Evolutionary conservation across 2,797 vertebrate species (phyloP), one percentile per base, ranked within the genome.

Genomic region (Xenentodon cancila): DNA sequence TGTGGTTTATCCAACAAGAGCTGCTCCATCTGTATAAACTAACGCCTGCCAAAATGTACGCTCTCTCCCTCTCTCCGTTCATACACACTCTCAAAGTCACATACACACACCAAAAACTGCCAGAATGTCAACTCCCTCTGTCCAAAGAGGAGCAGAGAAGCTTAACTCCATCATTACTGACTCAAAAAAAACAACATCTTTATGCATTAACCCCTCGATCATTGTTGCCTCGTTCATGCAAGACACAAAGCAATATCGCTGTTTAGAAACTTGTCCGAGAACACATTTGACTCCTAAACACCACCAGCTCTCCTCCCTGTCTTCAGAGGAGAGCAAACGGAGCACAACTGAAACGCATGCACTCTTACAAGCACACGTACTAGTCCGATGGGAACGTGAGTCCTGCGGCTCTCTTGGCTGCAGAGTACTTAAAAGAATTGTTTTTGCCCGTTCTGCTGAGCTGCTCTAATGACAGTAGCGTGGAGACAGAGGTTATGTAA

Each of bases 11-110:
- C 91, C 91, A 91, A 86, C 93, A 94, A 96, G 95, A 96, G 95
- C 95, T 94, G 93, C 96, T 97, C 96, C 97, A 98, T 99, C 96
- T 98, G 96, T 97, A 95, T 95, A 98, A 99, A 98, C 96, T 96
- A 92, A 74, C 42, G 86, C 88, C 87, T 94, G 96, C 96, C 96
- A 96, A 89, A 91, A 88, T 84, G 91, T 89, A 89, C 88, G 78
- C 87, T 86, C 81, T 65, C 71, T 84, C 77, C 12, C 50, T 53
- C 43, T 81, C 75, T 25, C 25, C 5, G 3, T 25, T 5, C 54
- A 65, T 42, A 57, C 71, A 69, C 72, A 70, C 60, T 54, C 52
- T 69, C 55, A 61, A 57, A 53, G 75, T 37, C 34, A 25, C 25
- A 25, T 25, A 25, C 53, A 53, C 53, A 73, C 63, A 56, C 64